Evolutionary conservation across 2,888 invertebrate genomes (phyloP).

Genomic region (Zeuzera pyrina): DNA sequence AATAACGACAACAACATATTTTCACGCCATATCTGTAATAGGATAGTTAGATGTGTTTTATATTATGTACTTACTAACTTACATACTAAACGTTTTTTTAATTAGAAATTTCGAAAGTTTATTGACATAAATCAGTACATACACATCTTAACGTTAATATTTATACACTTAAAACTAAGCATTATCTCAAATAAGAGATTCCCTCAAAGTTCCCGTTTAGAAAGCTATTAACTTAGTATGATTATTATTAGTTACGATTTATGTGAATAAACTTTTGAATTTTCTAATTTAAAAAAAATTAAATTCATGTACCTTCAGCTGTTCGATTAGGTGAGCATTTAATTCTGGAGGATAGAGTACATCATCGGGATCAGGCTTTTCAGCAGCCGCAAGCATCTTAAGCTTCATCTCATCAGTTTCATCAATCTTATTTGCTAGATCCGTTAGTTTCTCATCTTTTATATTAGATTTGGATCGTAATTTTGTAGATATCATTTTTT

Average conservation of each 20-base stretch:
- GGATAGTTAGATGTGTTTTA: no score
- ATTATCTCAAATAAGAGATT: no score
- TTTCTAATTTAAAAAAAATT: no score
- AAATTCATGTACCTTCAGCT: conserved; percentile 66
- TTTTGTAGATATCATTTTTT: conserved; percentile 22
- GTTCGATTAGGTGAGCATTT: conserved; percentile 73
- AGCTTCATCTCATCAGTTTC: conserved; percentile 67
- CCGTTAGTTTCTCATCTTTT: conserved; percentile 38
- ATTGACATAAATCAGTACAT: no score
- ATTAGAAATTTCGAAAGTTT: background rate
- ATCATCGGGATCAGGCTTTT: conserved; percentile 54
- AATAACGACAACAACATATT: no score
- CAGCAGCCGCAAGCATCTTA: conserved; percentile 51
- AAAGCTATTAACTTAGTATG: no score
- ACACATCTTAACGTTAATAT: background rate
- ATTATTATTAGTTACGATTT: no score
- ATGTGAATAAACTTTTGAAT: no score
- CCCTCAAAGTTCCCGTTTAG: no score
- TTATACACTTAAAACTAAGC: background rate
- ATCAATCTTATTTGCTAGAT: conserved; percentile 53
- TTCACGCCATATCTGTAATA: no score
- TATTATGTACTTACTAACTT: no score
- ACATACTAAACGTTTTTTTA: no score
- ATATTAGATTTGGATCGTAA: conserved; percentile 25
- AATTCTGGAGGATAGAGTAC: conserved; percentile 73